phyloP scores from a whole-genome alignment of 1,140 invertebrate genomes.

The Megalonaias nervosa region DNA sequence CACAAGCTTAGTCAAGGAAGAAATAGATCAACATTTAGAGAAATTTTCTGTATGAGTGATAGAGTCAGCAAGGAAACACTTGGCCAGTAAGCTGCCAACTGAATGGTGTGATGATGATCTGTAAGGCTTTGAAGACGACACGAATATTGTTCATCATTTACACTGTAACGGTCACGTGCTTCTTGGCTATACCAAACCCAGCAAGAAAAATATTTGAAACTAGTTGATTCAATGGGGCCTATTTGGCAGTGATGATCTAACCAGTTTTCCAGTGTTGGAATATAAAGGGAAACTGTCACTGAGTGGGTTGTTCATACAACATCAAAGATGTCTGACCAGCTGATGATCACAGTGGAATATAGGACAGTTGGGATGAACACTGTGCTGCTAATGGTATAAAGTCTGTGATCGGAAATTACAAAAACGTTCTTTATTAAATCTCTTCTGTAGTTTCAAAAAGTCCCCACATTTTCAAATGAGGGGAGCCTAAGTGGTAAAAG shows the following conservation, averaged over 20 bases:
- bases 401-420: constrained; percentile 19
- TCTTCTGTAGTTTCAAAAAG: no score
- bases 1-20: no score
- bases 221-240: not conserved
- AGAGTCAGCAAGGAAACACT: constrained; percentile 19
- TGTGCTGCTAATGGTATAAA: constrained; percentile 11
- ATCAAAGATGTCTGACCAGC: constrained; percentile 16
- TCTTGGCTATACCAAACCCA: not conserved
- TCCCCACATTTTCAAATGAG: no score
- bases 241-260: not conserved
- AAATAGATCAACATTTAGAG: not conserved
- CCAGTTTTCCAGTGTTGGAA: constrained; percentile 6
- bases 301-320: not conserved
- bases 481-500: no score
- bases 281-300: constrained; percentile 4
- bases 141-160: constrained; percentile 11
- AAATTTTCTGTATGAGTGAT: constrained; percentile 18
- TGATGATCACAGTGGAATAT: constrained; percentile 17
- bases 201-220: constrained; percentile 3
- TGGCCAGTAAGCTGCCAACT: not conserved
- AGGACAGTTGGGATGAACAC: constrained; percentile 22
- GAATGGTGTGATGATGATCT: constrained; percentile 15
- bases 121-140: not conserved
- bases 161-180: constrained; percentile 25
- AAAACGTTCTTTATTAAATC: not conserved